Evolutionary conservation across 2,113 vertebrate genomes (phyloP).

Genomic region (Opisthocomus hoazin): DNA sequence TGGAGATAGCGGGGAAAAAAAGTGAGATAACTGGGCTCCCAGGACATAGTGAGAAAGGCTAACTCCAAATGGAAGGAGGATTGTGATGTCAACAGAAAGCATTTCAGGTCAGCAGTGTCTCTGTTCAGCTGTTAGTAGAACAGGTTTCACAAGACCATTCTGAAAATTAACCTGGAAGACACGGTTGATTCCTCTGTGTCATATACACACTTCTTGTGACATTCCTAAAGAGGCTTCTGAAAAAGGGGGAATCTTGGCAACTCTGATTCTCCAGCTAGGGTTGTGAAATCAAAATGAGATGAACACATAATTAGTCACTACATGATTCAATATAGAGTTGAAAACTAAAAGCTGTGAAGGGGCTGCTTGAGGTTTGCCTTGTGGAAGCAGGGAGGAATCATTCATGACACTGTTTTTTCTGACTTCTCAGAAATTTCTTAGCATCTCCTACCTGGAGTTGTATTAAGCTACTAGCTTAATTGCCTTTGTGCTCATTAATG

Average conservation of each 20-base stretch:
- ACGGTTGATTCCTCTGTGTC: neutral
- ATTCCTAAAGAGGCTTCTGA: neutral
- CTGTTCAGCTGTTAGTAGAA: neutral
- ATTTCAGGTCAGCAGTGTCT: neutral
- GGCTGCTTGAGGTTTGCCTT: neutral
- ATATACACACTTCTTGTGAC: neutral
- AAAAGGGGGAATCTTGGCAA: neutral
- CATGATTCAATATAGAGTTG: neutral
- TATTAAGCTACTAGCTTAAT: neutral
- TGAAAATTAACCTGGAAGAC: neutral
- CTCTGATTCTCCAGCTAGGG: neutral
- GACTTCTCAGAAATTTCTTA: neutral
- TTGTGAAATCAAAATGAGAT: neutral
- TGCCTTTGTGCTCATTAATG: neutral
- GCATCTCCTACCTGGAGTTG: neutral
- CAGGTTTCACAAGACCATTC: neutral
- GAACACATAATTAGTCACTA: neutral
- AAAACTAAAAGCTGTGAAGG: neutral
- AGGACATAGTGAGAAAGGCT: neutral
- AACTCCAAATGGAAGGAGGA: neutral
- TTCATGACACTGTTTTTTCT: neutral
- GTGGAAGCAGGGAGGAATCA: neutral
- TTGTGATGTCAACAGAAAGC: neutral
- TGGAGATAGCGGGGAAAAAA: neutral
- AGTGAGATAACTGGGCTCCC: neutral